Percentiles rank a stretch among this genome's conserved stretches.
Evolutionary conservation across 1,140 invertebrate species (phyloP).

Genomic region (Ectropis grisescens): DNA sequence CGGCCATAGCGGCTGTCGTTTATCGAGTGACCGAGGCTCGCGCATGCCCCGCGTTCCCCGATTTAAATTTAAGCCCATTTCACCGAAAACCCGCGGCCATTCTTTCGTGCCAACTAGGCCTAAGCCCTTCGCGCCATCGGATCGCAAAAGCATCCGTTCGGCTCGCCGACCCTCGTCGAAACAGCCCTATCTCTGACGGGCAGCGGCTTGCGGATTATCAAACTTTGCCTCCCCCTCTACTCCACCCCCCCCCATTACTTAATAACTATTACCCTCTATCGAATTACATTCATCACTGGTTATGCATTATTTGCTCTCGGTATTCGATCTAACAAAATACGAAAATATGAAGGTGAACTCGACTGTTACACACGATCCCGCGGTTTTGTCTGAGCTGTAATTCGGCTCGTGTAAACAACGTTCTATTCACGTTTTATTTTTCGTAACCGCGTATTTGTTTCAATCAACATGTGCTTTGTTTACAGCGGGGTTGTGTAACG

Average conservation of each 20-base stretch:
- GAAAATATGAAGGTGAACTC: background rate
- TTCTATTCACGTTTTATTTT: no score
- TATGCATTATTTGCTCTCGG: no score
- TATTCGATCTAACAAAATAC: background rate
- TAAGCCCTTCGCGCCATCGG: conserved; percentile 25
- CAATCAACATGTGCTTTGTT: no score
- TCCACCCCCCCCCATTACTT: conserved; percentile 16
- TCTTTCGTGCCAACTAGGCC: conserved; percentile 18
- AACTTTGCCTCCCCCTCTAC: conserved; percentile 23
- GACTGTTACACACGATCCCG: conserved; percentile 1
- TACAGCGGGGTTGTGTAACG: no score
- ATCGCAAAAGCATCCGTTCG: conserved; percentile 20
- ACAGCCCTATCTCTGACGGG: conserved; percentile 32
- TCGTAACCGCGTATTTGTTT: no score
- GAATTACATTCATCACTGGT: conserved; percentile 2
- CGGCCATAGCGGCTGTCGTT: no score
- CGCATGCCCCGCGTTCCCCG: conserved; percentile 11
- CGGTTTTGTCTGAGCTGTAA: no score
- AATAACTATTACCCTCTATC: no score
- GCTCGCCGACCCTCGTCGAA: conserved; percentile 24
- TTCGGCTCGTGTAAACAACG: no score
- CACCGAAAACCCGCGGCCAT: conserved; percentile 15
- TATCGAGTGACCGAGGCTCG: conserved; percentile 21
- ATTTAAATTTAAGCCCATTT: conserved; percentile 18
- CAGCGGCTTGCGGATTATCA: conserved; percentile 37